Percentiles rank a stretch among this genome's conserved stretches.
phyloP scores from a whole-genome alignment of 2,888 invertebrate genomes.

The Gastracanthus pulcherrimus region DNA sequence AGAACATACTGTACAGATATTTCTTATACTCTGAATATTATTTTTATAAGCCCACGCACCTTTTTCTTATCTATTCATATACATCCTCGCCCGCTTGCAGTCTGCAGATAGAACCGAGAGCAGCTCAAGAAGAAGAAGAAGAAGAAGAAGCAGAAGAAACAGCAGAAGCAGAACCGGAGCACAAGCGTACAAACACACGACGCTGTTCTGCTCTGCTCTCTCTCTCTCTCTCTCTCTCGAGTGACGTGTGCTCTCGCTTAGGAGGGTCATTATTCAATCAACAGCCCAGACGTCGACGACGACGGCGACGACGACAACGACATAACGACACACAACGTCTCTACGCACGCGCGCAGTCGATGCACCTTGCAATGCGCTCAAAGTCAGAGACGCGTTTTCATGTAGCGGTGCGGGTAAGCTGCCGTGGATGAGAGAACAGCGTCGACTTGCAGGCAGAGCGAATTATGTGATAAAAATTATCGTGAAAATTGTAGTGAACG shows the following conservation, averaged over 20 bases:
- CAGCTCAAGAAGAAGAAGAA: not conserved
- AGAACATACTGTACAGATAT: too few species aligned
- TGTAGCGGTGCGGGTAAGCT: not conserved
- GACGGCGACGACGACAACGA: not conserved
- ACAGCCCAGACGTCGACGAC: slow-evolving; percentile 14
- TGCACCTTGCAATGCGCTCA: not conserved
- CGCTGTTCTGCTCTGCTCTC: too few species aligned
- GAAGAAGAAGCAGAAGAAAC: not conserved
- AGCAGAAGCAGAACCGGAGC: not conserved
- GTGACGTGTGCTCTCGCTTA: slow-evolving; percentile 13
- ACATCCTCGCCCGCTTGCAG: not conserved
- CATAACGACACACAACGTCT: not conserved
- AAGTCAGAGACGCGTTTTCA: not conserved
- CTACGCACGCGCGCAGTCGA: not conserved
- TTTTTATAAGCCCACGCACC: too few species aligned
- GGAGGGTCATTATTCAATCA: slow-evolving; percentile 46
- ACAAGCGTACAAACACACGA: not conserved
- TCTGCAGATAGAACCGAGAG: too few species aligned
- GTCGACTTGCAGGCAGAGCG: too few species aligned
- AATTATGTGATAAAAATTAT: too few species aligned
- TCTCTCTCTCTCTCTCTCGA: too few species aligned
- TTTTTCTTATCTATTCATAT: not conserved
- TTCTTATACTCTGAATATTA: too few species aligned
- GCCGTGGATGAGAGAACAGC: not conserved
- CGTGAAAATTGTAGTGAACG: too few species aligned